Evolutionary conservation across 1,140 invertebrate species (phyloP), one percentile per base, ranked within the genome.

Genomic region (Gerris buenoi): DNA sequence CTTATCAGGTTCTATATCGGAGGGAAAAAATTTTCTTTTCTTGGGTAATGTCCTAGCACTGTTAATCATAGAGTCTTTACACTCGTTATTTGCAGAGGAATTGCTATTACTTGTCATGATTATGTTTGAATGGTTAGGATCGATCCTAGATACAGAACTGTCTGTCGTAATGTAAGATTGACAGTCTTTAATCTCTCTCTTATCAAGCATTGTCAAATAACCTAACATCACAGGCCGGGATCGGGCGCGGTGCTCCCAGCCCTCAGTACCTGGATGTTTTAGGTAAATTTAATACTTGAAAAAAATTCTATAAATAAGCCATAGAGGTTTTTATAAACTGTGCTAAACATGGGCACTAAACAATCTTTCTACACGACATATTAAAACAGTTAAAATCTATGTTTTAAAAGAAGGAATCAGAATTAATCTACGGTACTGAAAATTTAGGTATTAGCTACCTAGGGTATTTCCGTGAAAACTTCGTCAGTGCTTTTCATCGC

Each of bases 1-100:
- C 69, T 65, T 67, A 27, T 68, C 67, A 68, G 77, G 75, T 70
- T 90, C 87, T 65, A 91, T 78, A 76, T 91, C 88, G 25, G 88
- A 86, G 68, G 86, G 88, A 81, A 90, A 86, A 74, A 89, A 92
- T 79, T 93, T 93, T 68, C 91, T 81, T 78, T 93, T 93, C 77
- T 93, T 93, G 68, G 91, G 90, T 77, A 93, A 81, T 76, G 88
- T 90, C 63, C 85, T 69, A 28, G 68, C 72, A 69, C 70, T 73
- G 33, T 67, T 71, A 22, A 68, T 58, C 18, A 29, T 33, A 22
- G 69, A 33, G 64, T 69, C 69, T 61, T 69, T 71, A n/a, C 29
- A 67, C 22, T 68, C 58, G 60, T 60, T 65, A n/a, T 65, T 57
- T 22, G 58, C 63, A 27, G 60, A 63, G 1, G 64, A 64, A 46